Evolutionary conservation across 2,113 vertebrate genomes (phyloP), one percentile per base, ranked within the genome.

Genomic region (Nycticorax nycticorax): DNA sequence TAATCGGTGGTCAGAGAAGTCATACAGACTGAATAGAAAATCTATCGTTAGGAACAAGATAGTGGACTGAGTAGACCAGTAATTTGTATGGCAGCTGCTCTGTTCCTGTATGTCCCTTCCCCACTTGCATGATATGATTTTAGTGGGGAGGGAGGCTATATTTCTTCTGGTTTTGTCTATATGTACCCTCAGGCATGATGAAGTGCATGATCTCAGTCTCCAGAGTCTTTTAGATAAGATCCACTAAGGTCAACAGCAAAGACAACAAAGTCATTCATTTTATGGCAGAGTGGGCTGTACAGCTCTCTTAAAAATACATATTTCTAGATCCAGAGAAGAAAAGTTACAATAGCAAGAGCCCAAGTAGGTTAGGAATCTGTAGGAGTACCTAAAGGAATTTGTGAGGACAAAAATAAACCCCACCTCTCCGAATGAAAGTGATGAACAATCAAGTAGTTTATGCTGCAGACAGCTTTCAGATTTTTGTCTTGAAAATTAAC

Each of bases 321-420:
- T 59, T 92, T 92, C 26, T 81, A 30, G 32, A 74, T 52, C 18
- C 17, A 52, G 68, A 81, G n/a, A 71, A 80, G 77, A 91, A 60
- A 66, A 47, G 12, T 64, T 88, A 48, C 18, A 72, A 75, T 19
- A 94, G 19, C 32, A 87, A 48, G 60, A 89, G 33, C 73, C 26
- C 32, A 64, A 52, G 53, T 57, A 83, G 8, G 21, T 85, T 87
- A 82, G 77, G 87, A 92, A 92, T 89, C 60, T 68, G 43, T 95
- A 82, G 69, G 77, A 87, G 80, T 78, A 94, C 28, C 56, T 92
- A 56, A 82, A 96, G 35, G 60, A 91, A 88, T 88, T 80, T 86
- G 35, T 71, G 52, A 87, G 27, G 69, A 45, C 56, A 79, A 64
- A 91, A 94, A 55, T 67, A 68, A 92, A 89, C 14, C 7, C 23